Evolutionary conservation across 2,113 vertebrate species (phyloP).

Genomic region (Paratilapia polleni): DNA sequence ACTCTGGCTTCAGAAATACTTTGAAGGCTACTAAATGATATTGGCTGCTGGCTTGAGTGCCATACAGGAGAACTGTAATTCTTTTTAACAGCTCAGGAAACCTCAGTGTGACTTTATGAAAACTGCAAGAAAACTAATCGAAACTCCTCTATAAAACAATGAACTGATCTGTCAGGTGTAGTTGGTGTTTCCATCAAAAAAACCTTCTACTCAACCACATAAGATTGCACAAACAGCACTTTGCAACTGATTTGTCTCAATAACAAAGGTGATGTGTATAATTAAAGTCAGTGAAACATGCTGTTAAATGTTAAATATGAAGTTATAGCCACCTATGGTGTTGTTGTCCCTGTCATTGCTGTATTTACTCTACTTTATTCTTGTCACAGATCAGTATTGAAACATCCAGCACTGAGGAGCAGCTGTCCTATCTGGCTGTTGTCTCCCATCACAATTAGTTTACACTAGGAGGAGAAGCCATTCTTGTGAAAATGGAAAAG

Average conservation of each 20-base stretch:
- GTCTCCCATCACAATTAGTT: background rate
- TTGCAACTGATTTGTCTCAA: background rate
- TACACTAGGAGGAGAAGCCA: no score
- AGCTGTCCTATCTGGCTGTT: background rate
- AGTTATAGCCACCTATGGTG: background rate
- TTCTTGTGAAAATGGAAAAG: no score
- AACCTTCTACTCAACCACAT: background rate
- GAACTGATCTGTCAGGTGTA: slow-evolving; percentile 2
- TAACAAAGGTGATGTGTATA: background rate
- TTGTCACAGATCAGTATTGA: background rate
- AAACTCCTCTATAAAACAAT: slow-evolving; percentile 9
- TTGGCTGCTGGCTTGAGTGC: slow-evolving; percentile 1
- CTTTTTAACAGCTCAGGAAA: slow-evolving; percentile 3
- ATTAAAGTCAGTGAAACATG: background rate
- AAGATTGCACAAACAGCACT: background rate
- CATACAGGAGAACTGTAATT: background rate
- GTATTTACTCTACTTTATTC: background rate
- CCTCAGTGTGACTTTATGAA: background rate
- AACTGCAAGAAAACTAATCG: background rate
- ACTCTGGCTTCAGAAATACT: slow-evolving; percentile 15
- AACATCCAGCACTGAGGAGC: background rate
- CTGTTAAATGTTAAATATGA: background rate
- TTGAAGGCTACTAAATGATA: slow-evolving; percentile 29
- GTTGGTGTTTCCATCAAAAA: background rate
- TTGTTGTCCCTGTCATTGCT: background rate